phyloP scores from a whole-genome alignment of 2,888 invertebrate species.

The Adineta ricciae region DNA sequence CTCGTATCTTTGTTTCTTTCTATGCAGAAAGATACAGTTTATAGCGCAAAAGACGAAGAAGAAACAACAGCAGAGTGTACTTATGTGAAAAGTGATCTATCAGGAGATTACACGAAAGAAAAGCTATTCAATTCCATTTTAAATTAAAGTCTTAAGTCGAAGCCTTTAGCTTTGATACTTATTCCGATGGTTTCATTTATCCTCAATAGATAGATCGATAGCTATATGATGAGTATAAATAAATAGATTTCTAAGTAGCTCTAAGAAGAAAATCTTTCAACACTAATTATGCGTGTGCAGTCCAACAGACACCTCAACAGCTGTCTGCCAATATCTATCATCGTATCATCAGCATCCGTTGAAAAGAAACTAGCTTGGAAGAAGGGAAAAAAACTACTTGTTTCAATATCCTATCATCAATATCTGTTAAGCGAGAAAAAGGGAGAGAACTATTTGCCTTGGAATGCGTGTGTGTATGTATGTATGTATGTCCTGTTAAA shows the following conservation, averaged over 20 bases:
- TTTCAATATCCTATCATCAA: slow-evolving; percentile 1
- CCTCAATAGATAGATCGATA: background rate
- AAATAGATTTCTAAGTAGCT: background rate
- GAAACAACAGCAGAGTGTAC: background rate
- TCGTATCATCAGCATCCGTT: background rate
- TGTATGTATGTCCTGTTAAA: background rate
- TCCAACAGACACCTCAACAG: background rate
- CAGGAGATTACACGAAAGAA: background rate
- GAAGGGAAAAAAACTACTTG: background rate
- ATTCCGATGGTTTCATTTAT: background rate
- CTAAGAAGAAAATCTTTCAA: background rate
- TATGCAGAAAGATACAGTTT: background rate
- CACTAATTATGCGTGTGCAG: background rate
- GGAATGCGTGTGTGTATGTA: background rate
- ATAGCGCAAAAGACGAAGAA: background rate
- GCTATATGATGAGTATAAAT: background rate
- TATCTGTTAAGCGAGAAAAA: background rate
- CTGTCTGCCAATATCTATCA: background rate
- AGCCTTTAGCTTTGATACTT: background rate
- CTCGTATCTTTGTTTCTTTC: too few species aligned
- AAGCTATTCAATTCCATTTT: background rate
- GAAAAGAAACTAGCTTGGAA: background rate
- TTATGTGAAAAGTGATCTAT: background rate
- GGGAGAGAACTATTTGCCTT: too few species aligned
- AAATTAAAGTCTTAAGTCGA: background rate